These are phyloP conservation scores for Macrosoma leucophasiata DNA, from an alignment of 2,888 invertebrate species.

Conservation along the genomic window DNA sequence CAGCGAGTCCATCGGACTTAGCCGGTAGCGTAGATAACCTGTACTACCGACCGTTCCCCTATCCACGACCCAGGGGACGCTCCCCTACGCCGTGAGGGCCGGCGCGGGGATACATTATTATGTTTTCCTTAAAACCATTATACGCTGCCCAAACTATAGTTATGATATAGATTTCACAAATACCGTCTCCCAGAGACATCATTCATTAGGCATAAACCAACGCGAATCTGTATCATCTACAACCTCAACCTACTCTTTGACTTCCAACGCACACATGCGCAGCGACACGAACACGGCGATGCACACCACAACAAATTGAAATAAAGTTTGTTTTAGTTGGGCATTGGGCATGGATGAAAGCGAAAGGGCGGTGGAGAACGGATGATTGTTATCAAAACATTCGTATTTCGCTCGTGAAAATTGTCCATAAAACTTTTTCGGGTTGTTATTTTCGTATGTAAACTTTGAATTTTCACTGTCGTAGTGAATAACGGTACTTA, in stretches of 20 bases:
- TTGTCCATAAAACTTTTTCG: no score
- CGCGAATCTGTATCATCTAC: slow-evolving; percentile 9
- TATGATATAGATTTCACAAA: no score
- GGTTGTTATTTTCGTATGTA: slow-evolving; percentile 21
- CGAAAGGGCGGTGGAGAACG: slow-evolving; percentile 47
- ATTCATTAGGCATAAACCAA: slow-evolving; percentile 19
- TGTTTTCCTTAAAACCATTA: no score
- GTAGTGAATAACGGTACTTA: no score
- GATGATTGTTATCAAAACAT: slow-evolving; percentile 59
- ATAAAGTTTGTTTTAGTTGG: slow-evolving; percentile 75
- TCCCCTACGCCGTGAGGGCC: no score
- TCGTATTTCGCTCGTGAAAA: slow-evolving; percentile 21
- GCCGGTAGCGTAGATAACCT: slow-evolving; percentile 3
- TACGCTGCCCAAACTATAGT: no score
- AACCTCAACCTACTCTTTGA: slow-evolving; percentile 40
- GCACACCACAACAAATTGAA: slow-evolving; percentile 67
- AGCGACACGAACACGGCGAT: slow-evolving; percentile 39
- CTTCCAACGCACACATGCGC: slow-evolving; percentile 57
- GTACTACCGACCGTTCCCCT: slow-evolving; percentile 3
- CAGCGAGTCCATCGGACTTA: slow-evolving; percentile 7
- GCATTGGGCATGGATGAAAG: slow-evolving; percentile 69
- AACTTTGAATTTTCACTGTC: no score
- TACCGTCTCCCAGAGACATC: slow-evolving; percentile 20
- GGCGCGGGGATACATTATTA: no score
- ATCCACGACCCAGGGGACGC: no score